Base-by-base conservation (phyloP, 2,888 invertebrate genomes). In the Diplolepis rosae region DNA sequence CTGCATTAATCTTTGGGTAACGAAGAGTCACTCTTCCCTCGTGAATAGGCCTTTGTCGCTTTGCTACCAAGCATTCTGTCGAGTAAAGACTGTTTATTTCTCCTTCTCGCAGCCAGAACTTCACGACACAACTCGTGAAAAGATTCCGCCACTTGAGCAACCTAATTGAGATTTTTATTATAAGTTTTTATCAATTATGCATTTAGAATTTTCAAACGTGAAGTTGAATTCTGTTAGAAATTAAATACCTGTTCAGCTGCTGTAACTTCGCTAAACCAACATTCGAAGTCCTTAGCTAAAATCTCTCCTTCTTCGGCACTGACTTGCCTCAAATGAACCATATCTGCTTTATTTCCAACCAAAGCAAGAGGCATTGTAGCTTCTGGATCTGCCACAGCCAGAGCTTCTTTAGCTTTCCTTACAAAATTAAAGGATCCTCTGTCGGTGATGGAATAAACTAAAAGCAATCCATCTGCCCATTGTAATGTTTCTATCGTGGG, bases 401-500 rank as follows among this genome's bases (percentile, higher is more conserved):
- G 83, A 50, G 89, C 88, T 77, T 90, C 93, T 85, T 94, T 94
- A 42, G 95, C 93, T 68, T 93, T 91, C 68, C 94, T 92, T 69
- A 96, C 93, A 86, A 94, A 96, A 88, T 94, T 94, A 89, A 97
- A 96, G 28, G 96, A 96, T 76, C 92, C 91, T 65, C 95, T 91
- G 89, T 97, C 97, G 0, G 95, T 97, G 84, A 97, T 96, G 65
- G 97, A 96, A 89, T 97, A 98, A 30, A 97, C 95, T 51, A 97
- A 90, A 68, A 96, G 92, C 71, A 96, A 90, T 0, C 96, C 97
- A 87, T 98, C 97, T 0, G 96, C 97, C 97, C 97, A 97, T 85
- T 94, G 94, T 27, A 96, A 90, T 70, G 94, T 91, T 51, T 96
- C 96, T 75, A 90, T 91, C 71, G 92, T 91, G 9, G 95, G 95